A percentile compares a stretch with the other conserved stretches of the same genome.
phyloP scores from a whole-genome alignment of 2,888 invertebrate species.

The Pandemis corylana region DNA sequence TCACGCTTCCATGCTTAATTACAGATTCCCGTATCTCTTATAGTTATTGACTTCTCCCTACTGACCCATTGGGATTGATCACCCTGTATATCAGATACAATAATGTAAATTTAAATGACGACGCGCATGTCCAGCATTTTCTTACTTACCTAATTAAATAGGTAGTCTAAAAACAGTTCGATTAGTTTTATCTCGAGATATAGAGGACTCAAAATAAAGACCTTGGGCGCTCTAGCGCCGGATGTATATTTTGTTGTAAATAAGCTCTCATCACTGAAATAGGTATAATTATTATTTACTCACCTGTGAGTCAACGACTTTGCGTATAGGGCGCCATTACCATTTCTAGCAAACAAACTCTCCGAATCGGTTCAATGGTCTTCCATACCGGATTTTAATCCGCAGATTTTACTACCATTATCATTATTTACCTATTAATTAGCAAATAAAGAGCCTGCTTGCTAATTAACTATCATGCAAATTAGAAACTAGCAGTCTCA shows the following conservation, averaged over 20 bases:
- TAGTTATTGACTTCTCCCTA: too few species aligned
- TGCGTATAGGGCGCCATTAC: not conserved
- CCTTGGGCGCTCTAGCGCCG: not conserved
- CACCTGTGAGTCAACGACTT: slow-evolving; percentile 13
- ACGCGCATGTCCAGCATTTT: not conserved
- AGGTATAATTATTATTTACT: not conserved
- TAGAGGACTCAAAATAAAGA: slow-evolving; percentile 6
- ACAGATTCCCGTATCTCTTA: too few species aligned
- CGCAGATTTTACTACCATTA: not conserved
- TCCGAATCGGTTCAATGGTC: slow-evolving; percentile 20
- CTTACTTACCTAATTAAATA: slow-evolving; percentile 8
- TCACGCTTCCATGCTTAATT: slow-evolving; percentile 20
- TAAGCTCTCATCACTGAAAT: not conserved
- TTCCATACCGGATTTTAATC: slow-evolving; percentile 29
- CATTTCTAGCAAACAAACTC: slow-evolving; percentile 28
- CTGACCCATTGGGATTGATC: too few species aligned
- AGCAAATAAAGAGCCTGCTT: slow-evolving; percentile 25
- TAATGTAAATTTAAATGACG: not conserved
- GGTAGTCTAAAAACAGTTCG: slow-evolving; percentile 14
- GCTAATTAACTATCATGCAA: not conserved
- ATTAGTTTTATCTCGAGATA: slow-evolving; percentile 19
- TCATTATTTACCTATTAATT: slow-evolving; percentile 27
- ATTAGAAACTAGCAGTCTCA: slow-evolving; percentile 1
- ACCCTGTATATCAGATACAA: too few species aligned
- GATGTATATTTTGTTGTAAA: not conserved